Evolutionary conservation across 2,113 vertebrate species (phyloP), one percentile per base, ranked within the genome.

Genomic region (Oncorhynchus kisutch): DNA sequence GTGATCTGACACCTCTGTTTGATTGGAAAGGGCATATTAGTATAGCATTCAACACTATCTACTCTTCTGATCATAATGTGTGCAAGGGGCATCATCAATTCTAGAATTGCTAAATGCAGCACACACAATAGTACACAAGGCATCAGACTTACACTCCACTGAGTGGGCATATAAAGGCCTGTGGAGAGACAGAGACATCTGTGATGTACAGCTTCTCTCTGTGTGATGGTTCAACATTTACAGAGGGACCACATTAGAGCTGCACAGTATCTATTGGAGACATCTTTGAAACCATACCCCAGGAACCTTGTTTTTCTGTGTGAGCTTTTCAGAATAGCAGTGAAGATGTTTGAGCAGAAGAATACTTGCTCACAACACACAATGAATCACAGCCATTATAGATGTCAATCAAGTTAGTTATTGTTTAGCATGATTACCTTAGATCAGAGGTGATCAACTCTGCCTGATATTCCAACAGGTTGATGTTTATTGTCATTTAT

Each of bases 1-100:
- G 65, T 77, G 75, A 75, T 75, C 78, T 82, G 75, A 89, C 75
- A 69, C 71, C 62, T 81, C 65, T 83, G 72, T 86, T 84, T 64
- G 75, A 45, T 68, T 81, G 72, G 60, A 81, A 84, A 86, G 66
- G 76, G 70, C 72, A 81, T 27, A 76, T 80, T 80, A 72, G 77
- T 82, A 57, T 57, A 71, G 59, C 45, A 11, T 20, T 27, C 9
- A 3, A 25, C 67, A 11, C 27, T 73, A 65, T 39, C 22, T 49
- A 31, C 27, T 31, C 18, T 67, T n/a, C 24, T 24, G 60, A 62
- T 39, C 20, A 1, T 8, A 60, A 5, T 13, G 3, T 25, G 24
- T 57, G 27, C 39, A 25, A 3, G 25, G 18, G 29, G 71, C 25
- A 31, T 39, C 11, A 65, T 25, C 2, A 45, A 45, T 65, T 48